phyloP scores from a whole-genome alignment of 2,888 invertebrate genomes.

The Sinopyrophorus schimmeli region DNA sequence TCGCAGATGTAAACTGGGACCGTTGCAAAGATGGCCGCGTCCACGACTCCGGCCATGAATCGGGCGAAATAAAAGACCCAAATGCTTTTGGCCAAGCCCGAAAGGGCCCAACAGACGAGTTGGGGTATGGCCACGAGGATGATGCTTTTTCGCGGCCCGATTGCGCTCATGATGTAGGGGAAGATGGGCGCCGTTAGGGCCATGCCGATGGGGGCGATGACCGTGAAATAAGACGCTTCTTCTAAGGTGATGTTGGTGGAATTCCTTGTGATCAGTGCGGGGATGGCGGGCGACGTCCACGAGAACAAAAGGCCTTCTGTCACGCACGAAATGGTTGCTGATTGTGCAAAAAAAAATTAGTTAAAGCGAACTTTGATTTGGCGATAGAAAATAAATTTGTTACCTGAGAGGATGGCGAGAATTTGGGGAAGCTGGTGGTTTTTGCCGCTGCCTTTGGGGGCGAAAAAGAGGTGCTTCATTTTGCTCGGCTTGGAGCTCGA shows the following conservation, averaged over 20 bases:
- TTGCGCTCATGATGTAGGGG: slow-evolving; percentile 25
- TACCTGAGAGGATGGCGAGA: slow-evolving; percentile 13
- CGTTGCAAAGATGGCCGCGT: slow-evolving; percentile 40
- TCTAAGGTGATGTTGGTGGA: slow-evolving; percentile 28
- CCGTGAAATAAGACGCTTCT: slow-evolving; percentile 36
- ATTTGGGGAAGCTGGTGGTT: slow-evolving; percentile 14
- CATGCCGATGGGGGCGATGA: slow-evolving; percentile 34
- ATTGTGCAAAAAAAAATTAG: slow-evolving; percentile 9
- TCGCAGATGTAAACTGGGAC: slow-evolving; percentile 44
- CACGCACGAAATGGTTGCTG: slow-evolving; percentile 4
- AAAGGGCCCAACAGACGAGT: slow-evolving; percentile 38
- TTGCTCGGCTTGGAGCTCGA: too few species aligned
- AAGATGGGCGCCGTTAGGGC: slow-evolving; percentile 31
- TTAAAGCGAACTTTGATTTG: neutral
- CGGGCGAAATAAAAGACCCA: slow-evolving; percentile 45
- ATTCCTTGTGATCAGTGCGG: slow-evolving; percentile 8
- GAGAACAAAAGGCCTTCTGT: slow-evolving; percentile 8
- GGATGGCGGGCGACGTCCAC: slow-evolving; percentile 21
- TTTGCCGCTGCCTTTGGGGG: neutral
- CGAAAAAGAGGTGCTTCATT: too few species aligned
- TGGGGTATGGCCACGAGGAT: slow-evolving; percentile 42
- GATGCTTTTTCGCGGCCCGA: slow-evolving; percentile 39
- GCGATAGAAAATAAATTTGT: too few species aligned
- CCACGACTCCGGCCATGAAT: slow-evolving; percentile 41
- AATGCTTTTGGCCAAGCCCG: slow-evolving; percentile 38